Evolutionary conservation across 2,113 vertebrate genomes (phyloP).

Genomic region (Pavo muticus): DNA sequence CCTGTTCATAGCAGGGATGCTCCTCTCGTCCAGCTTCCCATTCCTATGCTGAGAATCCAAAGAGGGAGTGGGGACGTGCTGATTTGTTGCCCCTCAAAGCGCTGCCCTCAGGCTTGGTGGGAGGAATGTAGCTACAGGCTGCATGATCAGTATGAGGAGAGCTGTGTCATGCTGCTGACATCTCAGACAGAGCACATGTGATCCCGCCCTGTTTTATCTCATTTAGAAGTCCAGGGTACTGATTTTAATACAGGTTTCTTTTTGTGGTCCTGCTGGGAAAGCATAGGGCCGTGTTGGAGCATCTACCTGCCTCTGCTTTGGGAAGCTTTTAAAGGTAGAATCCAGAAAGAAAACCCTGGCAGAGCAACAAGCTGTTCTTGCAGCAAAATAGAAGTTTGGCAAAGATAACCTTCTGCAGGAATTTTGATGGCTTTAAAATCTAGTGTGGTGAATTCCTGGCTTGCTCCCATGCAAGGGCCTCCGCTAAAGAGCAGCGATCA

Average conservation of each 20-base stretch:
- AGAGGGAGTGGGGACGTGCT: not conserved
- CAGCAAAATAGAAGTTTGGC: not conserved
- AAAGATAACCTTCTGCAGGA: not conserved
- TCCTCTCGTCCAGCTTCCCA: accelerated
- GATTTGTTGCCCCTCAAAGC: accelerated
- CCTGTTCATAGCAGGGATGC: accelerated
- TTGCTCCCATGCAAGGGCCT: not conserved
- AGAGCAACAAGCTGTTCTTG: not conserved
- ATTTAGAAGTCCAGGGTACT: not conserved
- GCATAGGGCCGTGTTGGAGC: not conserved
- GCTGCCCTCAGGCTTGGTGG: not conserved
- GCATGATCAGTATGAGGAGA: accelerated
- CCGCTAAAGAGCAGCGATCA: not conserved
- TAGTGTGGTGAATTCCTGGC: not conserved
- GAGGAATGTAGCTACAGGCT: accelerated
- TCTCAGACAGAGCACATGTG: not conserved
- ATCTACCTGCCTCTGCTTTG: not conserved
- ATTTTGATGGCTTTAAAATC: not conserved
- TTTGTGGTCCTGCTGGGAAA: not conserved
- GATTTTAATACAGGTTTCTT: not conserved
- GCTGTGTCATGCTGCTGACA: not conserved
- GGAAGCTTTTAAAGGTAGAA: not conserved
- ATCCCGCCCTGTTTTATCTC: accelerated
- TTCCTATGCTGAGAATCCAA: not conserved
- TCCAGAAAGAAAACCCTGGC: not conserved